A percentile compares a stretch with the other conserved stretches of the same genome.
These are phyloP conservation scores for Pemphredon lugubris DNA, from an alignment of 2,888 invertebrate species.

Conservation along the genomic window DNA sequence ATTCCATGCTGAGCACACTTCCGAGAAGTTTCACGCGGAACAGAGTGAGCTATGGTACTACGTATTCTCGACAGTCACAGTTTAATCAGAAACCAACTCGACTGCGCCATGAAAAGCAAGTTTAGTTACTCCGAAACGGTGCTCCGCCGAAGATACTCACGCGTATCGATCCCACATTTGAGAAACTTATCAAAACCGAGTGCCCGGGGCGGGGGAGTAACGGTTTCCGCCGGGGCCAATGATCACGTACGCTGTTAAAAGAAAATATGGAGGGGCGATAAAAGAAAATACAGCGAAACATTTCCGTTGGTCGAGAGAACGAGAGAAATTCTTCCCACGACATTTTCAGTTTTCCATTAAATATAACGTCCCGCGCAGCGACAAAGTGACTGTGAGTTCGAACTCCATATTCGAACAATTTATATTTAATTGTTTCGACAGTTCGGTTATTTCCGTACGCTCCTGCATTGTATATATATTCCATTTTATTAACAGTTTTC, in stretches of 20 bases:
- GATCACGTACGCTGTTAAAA: neutral
- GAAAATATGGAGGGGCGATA: neutral
- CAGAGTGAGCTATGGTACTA: conserved; percentile 60
- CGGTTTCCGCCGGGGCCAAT: neutral
- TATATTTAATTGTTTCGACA: too few species aligned
- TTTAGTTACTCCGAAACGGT: conserved; percentile 58
- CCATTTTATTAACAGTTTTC: too few species aligned
- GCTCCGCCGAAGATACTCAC: conserved; percentile 45
- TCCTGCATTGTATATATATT: too few species aligned
- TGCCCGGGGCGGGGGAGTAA: conserved; percentile 5
- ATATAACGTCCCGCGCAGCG: too few species aligned
- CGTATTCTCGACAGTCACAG: conserved; percentile 73
- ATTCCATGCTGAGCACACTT: conserved; percentile 63
- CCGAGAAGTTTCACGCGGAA: conserved; percentile 58
- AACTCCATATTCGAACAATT: too few species aligned
- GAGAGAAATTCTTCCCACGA: too few species aligned
- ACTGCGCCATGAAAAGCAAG: conserved; percentile 61
- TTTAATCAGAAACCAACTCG: conserved; percentile 76
- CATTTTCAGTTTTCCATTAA: too few species aligned
- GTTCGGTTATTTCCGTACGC: too few species aligned
- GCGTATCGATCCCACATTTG: conserved; percentile 54
- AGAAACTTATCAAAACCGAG: conserved; percentile 44
- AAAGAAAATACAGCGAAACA: neutral
- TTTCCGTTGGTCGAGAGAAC: too few species aligned
- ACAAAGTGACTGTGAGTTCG: too few species aligned